A percentile compares a stretch with the other conserved stretches of the same genome.
phyloP scores from a whole-genome alignment of 2,113 vertebrate species.

The Eretmochelys imbricata region DNA sequence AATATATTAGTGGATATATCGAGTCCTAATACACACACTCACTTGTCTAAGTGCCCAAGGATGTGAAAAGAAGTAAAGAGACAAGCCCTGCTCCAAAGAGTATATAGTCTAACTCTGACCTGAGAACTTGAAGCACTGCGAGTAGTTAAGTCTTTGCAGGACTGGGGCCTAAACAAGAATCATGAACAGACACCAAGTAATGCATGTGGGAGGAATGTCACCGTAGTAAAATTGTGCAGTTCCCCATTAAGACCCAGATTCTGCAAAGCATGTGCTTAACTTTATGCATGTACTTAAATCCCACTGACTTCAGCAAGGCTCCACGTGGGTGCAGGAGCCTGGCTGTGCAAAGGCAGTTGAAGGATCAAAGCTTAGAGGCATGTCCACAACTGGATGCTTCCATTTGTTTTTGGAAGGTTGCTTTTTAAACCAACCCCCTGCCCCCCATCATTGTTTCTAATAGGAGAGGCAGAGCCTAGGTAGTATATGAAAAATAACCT shows the following conservation, averaged over 20 bases:
- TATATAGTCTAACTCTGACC: not conserved
- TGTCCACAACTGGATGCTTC: not conserved
- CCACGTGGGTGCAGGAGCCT: not conserved
- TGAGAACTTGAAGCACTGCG: not conserved
- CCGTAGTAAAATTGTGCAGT: not conserved
- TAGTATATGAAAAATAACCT: not conserved
- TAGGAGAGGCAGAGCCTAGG: not conserved
- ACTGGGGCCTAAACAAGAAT: not conserved
- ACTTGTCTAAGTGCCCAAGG: rapidly evolving
- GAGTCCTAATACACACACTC: not conserved
- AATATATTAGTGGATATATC: no score
- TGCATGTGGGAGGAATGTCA: not conserved
- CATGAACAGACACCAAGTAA: not conserved
- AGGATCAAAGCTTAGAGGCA: not conserved
- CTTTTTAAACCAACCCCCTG: not conserved
- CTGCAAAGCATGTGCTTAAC: not conserved
- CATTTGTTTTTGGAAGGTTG: not conserved
- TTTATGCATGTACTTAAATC: not conserved
- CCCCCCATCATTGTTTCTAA: not conserved
- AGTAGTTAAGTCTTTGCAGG: not conserved
- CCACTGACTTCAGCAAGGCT: not conserved
- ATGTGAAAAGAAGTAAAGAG: not conserved
- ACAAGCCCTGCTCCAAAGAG: not conserved
- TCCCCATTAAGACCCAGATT: not conserved
- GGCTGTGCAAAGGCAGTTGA: not conserved